phyloP scores from a whole-genome alignment of 2,113 vertebrate genomes.

The Sinocyclocheilus rhinocerous region DNA sequence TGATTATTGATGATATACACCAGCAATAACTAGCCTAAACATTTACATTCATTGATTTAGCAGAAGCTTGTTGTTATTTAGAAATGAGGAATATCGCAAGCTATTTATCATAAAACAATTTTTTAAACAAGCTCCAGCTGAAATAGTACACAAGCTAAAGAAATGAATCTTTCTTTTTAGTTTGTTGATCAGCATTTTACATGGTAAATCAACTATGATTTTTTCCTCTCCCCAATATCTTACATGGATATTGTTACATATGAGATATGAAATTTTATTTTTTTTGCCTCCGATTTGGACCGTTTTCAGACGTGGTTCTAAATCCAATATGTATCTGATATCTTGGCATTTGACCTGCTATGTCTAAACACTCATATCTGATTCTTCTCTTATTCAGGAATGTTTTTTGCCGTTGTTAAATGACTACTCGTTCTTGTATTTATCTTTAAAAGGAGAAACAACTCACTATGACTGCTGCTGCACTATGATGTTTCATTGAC shows the following conservation, averaged over 20 bases:
- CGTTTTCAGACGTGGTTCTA: neutral
- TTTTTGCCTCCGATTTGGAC: neutral
- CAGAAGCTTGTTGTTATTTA: neutral
- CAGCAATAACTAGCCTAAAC: neutral
- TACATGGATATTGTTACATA: neutral
- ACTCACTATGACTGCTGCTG: neutral
- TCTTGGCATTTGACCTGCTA: conserved; percentile 4
- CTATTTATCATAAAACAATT: neutral
- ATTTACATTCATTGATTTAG: neutral
- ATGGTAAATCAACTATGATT: neutral
- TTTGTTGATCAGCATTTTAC: neutral
- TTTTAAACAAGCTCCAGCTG: neutral
- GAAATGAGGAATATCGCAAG: neutral
- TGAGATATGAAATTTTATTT: too few species aligned
- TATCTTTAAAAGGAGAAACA: neutral
- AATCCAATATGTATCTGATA: conserved; percentile 20
- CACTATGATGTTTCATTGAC: neutral
- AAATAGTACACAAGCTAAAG: neutral
- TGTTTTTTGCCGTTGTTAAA: neutral
- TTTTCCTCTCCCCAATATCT: neutral
- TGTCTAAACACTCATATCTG: neutral
- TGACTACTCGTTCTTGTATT: neutral
- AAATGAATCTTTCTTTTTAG: neutral
- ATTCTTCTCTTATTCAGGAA: neutral
- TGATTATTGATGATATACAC: neutral